Conservation (phyloP, 2,113 vertebrate genomes). For the Azemiops feae region DNA sequence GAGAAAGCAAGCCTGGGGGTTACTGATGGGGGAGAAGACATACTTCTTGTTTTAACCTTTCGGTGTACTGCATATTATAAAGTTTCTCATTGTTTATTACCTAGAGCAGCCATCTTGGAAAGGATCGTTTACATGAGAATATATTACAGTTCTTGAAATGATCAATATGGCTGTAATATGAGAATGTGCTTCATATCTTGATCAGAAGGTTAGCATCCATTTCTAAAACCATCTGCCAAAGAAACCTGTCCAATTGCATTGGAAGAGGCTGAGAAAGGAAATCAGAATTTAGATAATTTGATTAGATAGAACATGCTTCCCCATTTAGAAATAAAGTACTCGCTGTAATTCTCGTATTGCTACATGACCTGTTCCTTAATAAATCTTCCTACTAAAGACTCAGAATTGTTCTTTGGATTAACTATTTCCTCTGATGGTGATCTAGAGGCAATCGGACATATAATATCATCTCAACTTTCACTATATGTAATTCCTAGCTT, state of each 20-base stretch:
- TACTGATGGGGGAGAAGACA: background rate
- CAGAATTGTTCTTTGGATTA: background rate
- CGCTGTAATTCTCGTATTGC: background rate
- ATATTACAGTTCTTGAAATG: background rate
- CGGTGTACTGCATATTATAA: background rate
- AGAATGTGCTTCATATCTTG: too few relatives aligned
- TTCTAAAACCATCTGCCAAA: background rate
- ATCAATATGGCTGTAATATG: background rate
- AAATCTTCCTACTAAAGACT: background rate
- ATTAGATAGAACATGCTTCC: background rate
- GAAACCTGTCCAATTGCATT: background rate
- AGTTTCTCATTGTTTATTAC: background rate
- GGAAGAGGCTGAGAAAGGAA: background rate
- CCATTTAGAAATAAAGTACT: background rate
- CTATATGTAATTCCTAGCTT: background rate
- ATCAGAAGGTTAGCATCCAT: background rate
- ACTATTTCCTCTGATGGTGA: background rate
- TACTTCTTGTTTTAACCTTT: background rate
- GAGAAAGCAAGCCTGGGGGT: background rate
- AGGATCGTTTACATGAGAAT: background rate
- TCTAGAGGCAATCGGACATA: background rate
- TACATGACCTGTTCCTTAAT: background rate
- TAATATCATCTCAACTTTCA: background rate
- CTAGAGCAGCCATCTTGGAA: background rate
- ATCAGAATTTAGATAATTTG: background rate